Conservation (phyloP, 2,797 vertebrate genomes). For the Syndactyla subalaris region DNA sequence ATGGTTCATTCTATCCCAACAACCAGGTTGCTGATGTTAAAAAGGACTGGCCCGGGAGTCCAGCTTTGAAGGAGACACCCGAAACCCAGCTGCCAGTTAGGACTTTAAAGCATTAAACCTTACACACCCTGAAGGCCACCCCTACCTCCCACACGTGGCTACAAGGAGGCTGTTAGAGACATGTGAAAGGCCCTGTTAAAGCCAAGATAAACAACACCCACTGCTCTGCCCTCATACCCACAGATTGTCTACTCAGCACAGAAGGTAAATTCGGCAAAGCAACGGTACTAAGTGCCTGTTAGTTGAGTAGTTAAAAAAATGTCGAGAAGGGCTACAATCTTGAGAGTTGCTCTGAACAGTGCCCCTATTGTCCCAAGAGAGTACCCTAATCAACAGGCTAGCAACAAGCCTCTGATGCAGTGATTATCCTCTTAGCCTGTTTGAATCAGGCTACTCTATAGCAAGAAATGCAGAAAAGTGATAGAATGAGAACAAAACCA, state of each 20-base stretch:
- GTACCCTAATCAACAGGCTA: background rate
- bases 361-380: background rate
- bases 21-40: background rate
- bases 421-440: background rate
- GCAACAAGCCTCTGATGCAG: background rate
- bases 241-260: background rate
- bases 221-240: background rate
- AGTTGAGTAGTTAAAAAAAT: background rate
- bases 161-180: background rate
- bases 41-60: background rate
- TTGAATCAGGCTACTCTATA: background rate
- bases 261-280: background rate
- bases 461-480: background rate
- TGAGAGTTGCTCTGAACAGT: background rate
- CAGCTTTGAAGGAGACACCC: background rate
- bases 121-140: background rate
- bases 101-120: background rate
- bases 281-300: background rate
- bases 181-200: background rate
- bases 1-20: background rate
- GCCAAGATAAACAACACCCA: background rate
- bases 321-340: background rate
- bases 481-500: background rate
- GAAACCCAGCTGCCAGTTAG: background rate
- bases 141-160: accelerated